phyloP scores from a whole-genome alignment of 1,140 invertebrate genomes.

The Temnothorax longispinosus region DNA sequence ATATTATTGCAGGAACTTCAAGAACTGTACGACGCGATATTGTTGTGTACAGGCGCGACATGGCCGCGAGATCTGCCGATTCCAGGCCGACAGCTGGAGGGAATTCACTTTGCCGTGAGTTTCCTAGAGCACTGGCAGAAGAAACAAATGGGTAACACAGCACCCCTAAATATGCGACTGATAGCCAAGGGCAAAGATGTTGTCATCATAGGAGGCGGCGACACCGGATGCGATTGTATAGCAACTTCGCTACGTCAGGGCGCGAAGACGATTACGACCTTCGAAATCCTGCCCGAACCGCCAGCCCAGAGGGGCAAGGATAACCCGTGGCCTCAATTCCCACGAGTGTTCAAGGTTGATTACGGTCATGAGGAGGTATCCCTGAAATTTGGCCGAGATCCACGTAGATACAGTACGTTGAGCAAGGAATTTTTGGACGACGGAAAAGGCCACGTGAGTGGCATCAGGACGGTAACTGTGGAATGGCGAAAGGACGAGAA shows the following conservation, averaged over 20 bases:
- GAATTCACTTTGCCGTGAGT: constrained; percentile 99
- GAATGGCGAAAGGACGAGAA: constrained; percentile 97
- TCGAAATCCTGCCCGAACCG: constrained; percentile 98
- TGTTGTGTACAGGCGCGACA: constrained; percentile 97
- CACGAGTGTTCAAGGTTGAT: constrained; percentile 98
- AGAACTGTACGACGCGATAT: constrained; percentile 93
- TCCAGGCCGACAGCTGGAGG: constrained; percentile 93
- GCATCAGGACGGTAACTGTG: constrained; percentile 95
- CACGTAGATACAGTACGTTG: constrained; percentile 96
- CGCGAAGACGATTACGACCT: constrained; percentile 97
- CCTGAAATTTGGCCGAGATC: constrained; percentile 96
- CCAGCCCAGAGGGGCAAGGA: constrained; percentile 91
- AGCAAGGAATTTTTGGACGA: constrained; percentile 98
- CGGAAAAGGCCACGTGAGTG: constrained; percentile 95
- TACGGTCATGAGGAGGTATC: constrained; percentile 99
- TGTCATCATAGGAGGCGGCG: constrained; percentile 98
- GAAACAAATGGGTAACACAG: constrained; percentile 92
- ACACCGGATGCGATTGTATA: constrained; percentile 99
- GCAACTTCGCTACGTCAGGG: constrained; percentile 98
- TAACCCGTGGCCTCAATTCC: constrained; percentile 99
- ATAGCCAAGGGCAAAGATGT: constrained; percentile 98
- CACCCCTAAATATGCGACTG: constrained; percentile 85
- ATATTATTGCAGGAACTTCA: constrained; percentile 86
- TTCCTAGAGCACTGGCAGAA: constrained; percentile 99
- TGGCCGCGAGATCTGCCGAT: constrained; percentile 97